Percentiles rank a stretch among this genome's conserved stretches.
Conservation (phyloP, 2,113 vertebrate genomes). For the Ciconia boyciana region DNA sequence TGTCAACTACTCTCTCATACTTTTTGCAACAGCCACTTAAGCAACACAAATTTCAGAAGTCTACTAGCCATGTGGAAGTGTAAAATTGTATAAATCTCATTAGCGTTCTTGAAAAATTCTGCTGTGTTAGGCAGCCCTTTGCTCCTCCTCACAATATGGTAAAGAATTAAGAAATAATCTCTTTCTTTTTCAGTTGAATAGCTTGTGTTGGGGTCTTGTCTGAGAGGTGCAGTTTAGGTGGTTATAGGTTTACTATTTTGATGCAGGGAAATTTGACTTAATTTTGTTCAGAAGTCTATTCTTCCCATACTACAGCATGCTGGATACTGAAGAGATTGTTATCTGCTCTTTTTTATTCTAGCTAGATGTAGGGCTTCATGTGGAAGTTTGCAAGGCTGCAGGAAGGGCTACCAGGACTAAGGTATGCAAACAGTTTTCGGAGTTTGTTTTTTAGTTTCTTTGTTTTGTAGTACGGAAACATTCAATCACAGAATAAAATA, state of each 20-base stretch:
- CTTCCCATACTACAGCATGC: not conserved
- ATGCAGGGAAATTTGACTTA: not conserved
- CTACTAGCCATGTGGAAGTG: not conserved
- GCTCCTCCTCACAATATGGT: not conserved
- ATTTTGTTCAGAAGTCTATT: constrained; percentile 1
- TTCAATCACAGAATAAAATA: constrained; percentile 9
- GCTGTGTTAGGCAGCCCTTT: not conserved
- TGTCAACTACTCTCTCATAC: not conserved
- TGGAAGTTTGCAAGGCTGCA: not conserved
- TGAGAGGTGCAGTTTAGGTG: not conserved
- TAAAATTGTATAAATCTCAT: constrained; percentile 11
- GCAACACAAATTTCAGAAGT: constrained; percentile 4
- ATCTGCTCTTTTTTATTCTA: not conserved
- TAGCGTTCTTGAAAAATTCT: constrained; percentile 19
- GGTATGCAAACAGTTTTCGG: not conserved
- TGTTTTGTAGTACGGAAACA: not conserved
- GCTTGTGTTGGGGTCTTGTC: not conserved
- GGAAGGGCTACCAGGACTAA: not conserved
- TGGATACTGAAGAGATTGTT: not conserved
- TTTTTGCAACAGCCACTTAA: not conserved
- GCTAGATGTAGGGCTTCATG: not conserved
- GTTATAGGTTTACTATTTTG: not conserved
- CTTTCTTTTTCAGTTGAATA: not conserved
- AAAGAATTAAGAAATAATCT: constrained; percentile 26
- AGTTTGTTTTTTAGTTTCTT: not conserved